phyloP scores from a whole-genome alignment of 2,797 vertebrate species.

The Antennarius maculatus region DNA sequence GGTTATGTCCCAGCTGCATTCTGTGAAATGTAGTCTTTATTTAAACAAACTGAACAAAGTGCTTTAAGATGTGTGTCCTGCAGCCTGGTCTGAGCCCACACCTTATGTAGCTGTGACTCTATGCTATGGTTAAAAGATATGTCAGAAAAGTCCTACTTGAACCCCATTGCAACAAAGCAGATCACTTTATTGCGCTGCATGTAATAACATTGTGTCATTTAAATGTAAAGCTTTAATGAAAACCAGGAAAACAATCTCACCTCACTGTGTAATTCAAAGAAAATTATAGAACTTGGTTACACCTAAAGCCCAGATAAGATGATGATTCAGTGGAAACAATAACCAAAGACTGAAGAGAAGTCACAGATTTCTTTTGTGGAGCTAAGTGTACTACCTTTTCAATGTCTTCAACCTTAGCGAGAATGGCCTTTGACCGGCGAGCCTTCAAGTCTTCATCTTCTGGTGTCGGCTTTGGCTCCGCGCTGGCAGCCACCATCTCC shows the following conservation, averaged over 20 bases:
- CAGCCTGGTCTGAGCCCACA: not conserved
- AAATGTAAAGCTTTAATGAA: not conserved
- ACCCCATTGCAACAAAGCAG: not conserved
- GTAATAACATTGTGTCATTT: not conserved
- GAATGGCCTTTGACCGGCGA: slow-evolving; percentile 70
- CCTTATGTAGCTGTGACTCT: not conserved
- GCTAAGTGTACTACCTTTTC: slow-evolving; percentile 73
- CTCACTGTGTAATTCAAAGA: too few relatives aligned
- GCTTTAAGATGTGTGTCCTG: not conserved
- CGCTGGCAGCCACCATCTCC: slow-evolving; percentile 52
- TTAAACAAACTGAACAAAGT: not conserved
- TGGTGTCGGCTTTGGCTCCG: slow-evolving; percentile 56
- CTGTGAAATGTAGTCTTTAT: not conserved
- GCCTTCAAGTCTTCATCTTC: slow-evolving; percentile 66
- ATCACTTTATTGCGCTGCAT: too few relatives aligned
- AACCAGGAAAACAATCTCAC: not conserved
- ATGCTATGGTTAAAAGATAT: not conserved
- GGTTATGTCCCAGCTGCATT: not conserved
- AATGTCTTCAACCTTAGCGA: slow-evolving; percentile 78
- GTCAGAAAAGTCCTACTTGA: not conserved
- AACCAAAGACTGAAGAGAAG: slow-evolving; percentile 6
- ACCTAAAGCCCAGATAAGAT: not conserved
- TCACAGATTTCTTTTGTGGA: slow-evolving; percentile 18
- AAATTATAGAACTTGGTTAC: not conserved
- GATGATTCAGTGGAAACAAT: not conserved